A percentile compares a stretch with the other conserved stretches of the same genome.
phyloP scores from a whole-genome alignment of 2,113 vertebrate species.

The Taurulus bubalis region DNA sequence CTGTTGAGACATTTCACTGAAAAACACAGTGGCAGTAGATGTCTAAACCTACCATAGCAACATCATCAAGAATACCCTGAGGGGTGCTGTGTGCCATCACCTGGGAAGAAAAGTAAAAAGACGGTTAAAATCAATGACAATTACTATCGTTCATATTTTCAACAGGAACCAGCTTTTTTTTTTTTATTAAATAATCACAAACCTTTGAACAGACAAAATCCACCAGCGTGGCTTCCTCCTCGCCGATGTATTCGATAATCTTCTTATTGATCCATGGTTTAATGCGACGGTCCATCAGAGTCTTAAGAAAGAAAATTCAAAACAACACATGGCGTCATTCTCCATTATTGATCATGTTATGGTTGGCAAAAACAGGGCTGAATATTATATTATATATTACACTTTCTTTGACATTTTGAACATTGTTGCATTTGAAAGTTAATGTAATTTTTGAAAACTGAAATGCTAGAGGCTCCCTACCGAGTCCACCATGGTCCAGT shows the following conservation, averaged over 20 bases:
- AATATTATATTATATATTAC: not conserved
- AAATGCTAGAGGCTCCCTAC: constrained; percentile 46
- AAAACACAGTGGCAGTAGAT: not conserved
- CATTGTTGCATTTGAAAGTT: not conserved
- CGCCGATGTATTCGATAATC: constrained; percentile 99
- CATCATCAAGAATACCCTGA: constrained; percentile 98
- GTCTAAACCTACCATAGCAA: constrained; percentile 93
- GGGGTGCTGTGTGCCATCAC: constrained; percentile 99
- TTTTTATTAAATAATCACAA: not conserved
- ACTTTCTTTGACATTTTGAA: not conserved
- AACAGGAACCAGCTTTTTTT: not conserved
- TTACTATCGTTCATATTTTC: not conserved
- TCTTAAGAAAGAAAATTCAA: constrained; percentile 76
- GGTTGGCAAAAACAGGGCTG: not conserved
- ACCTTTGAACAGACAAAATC: constrained; percentile 99
- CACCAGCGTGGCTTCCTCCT: constrained; percentile 97
- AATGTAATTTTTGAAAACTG: not conserved
- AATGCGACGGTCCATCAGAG: constrained; percentile 97
- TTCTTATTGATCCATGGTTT: constrained; percentile 99
- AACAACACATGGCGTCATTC: not conserved
- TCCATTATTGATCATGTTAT: not conserved
- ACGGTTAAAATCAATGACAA: not conserved
- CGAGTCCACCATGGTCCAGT: constrained; percentile 98
- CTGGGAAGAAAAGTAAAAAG: constrained; percentile 72
- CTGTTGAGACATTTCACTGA: too few relatives aligned